These are phyloP conservation scores for Scarus forsteni DNA, from an alignment of 2,797 vertebrate species.

Conservation along the genomic window DNA sequence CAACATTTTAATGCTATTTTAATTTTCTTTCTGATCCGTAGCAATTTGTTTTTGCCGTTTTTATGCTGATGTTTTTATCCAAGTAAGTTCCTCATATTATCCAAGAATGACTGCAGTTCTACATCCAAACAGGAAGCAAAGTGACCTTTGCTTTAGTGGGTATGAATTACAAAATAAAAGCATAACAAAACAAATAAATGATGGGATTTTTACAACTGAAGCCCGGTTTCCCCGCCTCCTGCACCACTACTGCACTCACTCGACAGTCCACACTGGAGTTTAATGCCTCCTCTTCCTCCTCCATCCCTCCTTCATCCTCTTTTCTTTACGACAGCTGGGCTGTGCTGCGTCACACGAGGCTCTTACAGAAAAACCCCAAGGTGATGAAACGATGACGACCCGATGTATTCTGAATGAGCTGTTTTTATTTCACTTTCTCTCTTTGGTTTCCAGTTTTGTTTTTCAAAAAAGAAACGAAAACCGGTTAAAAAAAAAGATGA, in stretches of 20 bases:
- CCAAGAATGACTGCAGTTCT: too few relatives aligned
- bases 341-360: slow-evolving; percentile 80
- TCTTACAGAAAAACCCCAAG: slow-evolving; percentile 68
- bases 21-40: too few relatives aligned
- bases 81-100: too few relatives aligned
- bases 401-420: slow-evolving; percentile 79
- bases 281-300: slow-evolving; percentile 17
- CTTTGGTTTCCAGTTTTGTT: slow-evolving; percentile 79
- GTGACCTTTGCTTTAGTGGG: too few relatives aligned
- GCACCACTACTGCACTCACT: slow-evolving; percentile 70
- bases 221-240: slow-evolving; percentile 39
- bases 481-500: slow-evolving; percentile 25
- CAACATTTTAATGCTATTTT: too few relatives aligned
- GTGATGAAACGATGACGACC: slow-evolving; percentile 60
- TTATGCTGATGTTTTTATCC: too few relatives aligned
- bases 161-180: too few relatives aligned
- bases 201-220: slow-evolving; percentile 28
- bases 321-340: slow-evolving; percentile 83
- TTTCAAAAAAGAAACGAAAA: slow-evolving; percentile 79
- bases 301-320: slow-evolving; percentile 33
- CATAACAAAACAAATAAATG: background rate
- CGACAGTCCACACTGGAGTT: slow-evolving; percentile 79
- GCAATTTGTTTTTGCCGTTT: too few relatives aligned
- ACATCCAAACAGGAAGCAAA: too few relatives aligned
- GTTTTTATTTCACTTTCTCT: slow-evolving; percentile 73